Evolutionary conservation across 2,888 invertebrate genomes (phyloP).

Genomic region (Lydus trimaculatus): DNA sequence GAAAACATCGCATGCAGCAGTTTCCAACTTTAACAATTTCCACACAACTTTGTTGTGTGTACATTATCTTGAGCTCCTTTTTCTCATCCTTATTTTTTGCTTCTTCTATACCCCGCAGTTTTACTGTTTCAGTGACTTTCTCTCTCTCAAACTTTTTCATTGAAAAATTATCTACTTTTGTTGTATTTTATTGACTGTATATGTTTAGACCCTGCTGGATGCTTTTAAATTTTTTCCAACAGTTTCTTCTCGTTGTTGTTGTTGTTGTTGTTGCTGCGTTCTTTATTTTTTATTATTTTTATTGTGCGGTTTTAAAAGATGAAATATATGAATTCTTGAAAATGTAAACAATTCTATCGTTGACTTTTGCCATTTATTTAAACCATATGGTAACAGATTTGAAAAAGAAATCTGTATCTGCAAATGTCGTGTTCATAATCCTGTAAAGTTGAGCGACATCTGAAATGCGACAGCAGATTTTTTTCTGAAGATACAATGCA

Average conservation of each 20-base stretch:
- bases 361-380: not conserved
- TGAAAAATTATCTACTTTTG: slow-evolving; percentile 36
- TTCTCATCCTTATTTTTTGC: slow-evolving; percentile 24
- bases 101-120: not conserved
- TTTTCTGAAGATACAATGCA: slow-evolving; percentile 19
- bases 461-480: slow-evolving; percentile 28
- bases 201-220: not conserved
- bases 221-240: not conserved
- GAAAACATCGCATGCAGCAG: slow-evolving; percentile 54
- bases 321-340: not conserved
- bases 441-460: slow-evolving; percentile 26
- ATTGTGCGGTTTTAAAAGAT: not conserved
- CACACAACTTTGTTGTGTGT: slow-evolving; percentile 49
- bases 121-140: slow-evolving; percentile 27
- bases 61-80: slow-evolving; percentile 40
- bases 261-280: too few relatives aligned
- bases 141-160: slow-evolving; percentile 25
- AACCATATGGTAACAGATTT: slow-evolving; percentile 11
- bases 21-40: slow-evolving; percentile 54
- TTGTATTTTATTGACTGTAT: slow-evolving; percentile 26
- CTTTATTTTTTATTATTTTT: not conserved
- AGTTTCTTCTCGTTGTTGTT: not conserved
- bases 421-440: slow-evolving; percentile 28
- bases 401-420: slow-evolving; percentile 18
- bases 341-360: not conserved